Conservation (phyloP, 2,113 vertebrate genomes). For the Etia nguti region DNA sequence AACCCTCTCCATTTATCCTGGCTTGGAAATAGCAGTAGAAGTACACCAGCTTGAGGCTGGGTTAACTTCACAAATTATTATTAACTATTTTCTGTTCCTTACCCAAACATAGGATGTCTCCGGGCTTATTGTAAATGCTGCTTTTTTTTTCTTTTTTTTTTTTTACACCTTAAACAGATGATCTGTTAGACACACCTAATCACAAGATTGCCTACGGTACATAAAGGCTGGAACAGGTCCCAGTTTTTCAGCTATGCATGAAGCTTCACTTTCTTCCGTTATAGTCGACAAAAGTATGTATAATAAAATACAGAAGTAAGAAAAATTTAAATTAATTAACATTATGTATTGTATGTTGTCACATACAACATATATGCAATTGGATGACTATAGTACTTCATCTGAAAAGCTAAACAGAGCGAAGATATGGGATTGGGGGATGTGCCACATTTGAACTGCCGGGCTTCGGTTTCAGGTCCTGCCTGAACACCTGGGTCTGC, state of each 20-base stretch:
- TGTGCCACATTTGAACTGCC: constrained; percentile 44
- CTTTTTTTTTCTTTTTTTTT: neutral
- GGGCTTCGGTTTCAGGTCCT: constrained; percentile 58
- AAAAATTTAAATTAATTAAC: neutral
- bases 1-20: neutral
- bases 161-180: neutral
- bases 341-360: neutral
- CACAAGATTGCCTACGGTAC: neutral
- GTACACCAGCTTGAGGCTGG: neutral
- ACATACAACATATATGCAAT: neutral
- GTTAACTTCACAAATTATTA: neutral
- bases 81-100: neutral
- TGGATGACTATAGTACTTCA: neutral
- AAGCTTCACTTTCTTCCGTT: neutral
- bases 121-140: neutral
- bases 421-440: constrained; percentile 18
- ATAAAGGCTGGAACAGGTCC: neutral
- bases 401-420: constrained; percentile 5
- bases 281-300: too few species aligned
- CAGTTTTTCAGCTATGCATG: neutral
- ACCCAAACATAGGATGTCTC: neutral
- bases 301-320: neutral
- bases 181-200: neutral
- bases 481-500: constrained; percentile 65
- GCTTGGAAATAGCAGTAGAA: neutral